A percentile compares a stretch with the other conserved stretches of the same genome.
phyloP scores from a whole-genome alignment of 2,113 vertebrate genomes.

The Morone chrysops region DNA sequence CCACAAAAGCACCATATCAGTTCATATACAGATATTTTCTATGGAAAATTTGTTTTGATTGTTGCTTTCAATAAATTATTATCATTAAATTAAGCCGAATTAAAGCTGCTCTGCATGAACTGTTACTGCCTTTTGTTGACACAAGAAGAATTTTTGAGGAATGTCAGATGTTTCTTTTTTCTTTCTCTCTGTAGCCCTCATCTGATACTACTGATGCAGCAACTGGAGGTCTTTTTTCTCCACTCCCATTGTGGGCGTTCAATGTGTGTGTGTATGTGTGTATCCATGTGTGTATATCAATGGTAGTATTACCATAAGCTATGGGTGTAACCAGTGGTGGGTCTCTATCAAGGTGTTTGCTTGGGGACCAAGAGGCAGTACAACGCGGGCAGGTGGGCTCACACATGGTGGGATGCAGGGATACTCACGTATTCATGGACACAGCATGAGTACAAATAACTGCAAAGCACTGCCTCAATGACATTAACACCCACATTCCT shows the following conservation, averaged over 20 bases:
- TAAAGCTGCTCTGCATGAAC: background rate
- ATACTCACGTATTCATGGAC: slow-evolving; percentile 52
- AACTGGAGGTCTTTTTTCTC: slow-evolving; percentile 19
- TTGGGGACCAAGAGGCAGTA: slow-evolving; percentile 47
- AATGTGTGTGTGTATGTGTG: slow-evolving; percentile 4
- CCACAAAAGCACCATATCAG: background rate
- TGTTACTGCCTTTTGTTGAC: background rate
- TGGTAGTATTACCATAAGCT: slow-evolving; percentile 63
- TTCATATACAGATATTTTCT: background rate
- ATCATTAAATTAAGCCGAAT: background rate
- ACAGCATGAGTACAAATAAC: slow-evolving; percentile 27
- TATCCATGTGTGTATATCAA: background rate
- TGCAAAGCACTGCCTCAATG: background rate
- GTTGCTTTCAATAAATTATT: background rate
- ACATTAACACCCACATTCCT: background rate
- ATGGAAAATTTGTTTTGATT: background rate
- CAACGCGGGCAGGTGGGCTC: slow-evolving; percentile 48
- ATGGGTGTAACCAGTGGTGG: slow-evolving; percentile 67
- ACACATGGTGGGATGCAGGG: slow-evolving; percentile 7
- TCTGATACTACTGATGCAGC: slow-evolving; percentile 1
- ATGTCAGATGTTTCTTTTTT: slow-evolving; percentile 12
- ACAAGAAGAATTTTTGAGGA: background rate
- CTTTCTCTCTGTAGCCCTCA: slow-evolving; percentile 22
- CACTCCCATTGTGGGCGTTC: slow-evolving; percentile 13
- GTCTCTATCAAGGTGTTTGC: slow-evolving; percentile 57